A percentile compares a stretch with the other conserved stretches of the same genome.
Conservation (phyloP, 2,113 vertebrate species). For the Caretta caretta region DNA sequence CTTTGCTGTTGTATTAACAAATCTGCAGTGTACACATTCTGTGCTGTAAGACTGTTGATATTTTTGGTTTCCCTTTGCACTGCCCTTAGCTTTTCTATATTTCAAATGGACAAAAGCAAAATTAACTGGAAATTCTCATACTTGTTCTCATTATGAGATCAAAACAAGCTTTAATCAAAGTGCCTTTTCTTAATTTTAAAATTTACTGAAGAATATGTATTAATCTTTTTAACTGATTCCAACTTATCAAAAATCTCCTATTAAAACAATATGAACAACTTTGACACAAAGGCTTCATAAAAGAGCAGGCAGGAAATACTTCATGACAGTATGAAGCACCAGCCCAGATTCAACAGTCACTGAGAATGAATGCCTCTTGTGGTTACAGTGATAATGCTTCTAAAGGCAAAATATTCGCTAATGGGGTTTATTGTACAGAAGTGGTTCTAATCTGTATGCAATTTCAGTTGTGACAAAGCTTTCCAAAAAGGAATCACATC, state of each 20-base stretch:
- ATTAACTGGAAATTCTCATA: neutral
- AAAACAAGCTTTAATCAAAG: neutral
- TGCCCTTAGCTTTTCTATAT: slow-evolving; percentile 24
- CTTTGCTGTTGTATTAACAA: slow-evolving; percentile 46
- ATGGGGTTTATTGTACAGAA: neutral
- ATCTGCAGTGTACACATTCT: slow-evolving; percentile 11
- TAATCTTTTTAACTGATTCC: neutral
- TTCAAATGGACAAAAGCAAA: neutral
- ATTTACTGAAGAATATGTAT: slow-evolving; percentile 2
- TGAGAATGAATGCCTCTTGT: neutral
- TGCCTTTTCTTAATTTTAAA: slow-evolving; percentile 1
- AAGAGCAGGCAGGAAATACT: neutral
- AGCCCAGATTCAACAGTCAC: neutral
- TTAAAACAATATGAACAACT: neutral
- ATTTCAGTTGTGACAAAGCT: neutral
- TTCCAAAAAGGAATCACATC: neutral
- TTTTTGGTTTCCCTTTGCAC: neutral
- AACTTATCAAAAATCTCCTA: neutral
- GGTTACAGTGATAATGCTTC: neutral
- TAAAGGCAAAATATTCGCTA: neutral
- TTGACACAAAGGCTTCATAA: neutral
- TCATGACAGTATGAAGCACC: neutral
- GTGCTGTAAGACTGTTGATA: neutral
- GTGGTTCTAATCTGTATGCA: neutral
- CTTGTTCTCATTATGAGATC: neutral